These are phyloP conservation scores for Hydropsyche betteni DNA, from an alignment of 2,888 invertebrate genomes.

Conservation along the genomic window DNA sequence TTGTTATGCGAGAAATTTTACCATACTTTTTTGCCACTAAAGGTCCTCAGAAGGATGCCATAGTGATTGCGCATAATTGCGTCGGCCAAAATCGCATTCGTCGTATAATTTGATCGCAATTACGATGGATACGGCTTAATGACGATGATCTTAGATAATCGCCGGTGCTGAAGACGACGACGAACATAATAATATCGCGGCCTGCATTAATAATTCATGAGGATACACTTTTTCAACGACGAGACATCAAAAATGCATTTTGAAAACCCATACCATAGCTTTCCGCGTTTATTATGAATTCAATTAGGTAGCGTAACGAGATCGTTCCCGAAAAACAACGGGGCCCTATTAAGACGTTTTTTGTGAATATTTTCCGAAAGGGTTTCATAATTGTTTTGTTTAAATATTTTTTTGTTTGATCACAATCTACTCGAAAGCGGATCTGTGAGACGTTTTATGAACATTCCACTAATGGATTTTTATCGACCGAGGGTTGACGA, in stretches of 20 bases:
- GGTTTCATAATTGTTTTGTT: no score
- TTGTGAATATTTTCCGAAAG: no score
- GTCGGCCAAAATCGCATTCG: constrained; percentile 4
- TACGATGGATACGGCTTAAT: constrained; percentile 10
- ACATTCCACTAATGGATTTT: constrained; percentile 16
- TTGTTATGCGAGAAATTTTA: background rate
- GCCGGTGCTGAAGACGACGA: background rate
- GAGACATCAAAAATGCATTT: constrained; percentile 23
- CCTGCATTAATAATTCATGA: constrained; percentile 25
- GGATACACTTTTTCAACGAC: constrained; percentile 3
- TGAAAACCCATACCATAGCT: background rate
- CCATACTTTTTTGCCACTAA: background rate
- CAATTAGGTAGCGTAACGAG: constrained; percentile 6
- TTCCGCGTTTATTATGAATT: background rate
- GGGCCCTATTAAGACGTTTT: no score
- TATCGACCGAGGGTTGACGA: background rate
- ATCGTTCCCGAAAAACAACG: background rate
- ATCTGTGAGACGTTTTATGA: constrained; percentile 4
- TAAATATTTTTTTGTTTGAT: background rate
- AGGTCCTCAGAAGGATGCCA: constrained; percentile 6
- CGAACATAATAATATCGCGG: constrained; percentile 5
- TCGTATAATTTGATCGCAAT: constrained; percentile 19
- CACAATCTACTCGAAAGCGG: background rate
- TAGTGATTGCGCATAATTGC: constrained; percentile 18
- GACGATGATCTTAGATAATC: constrained; percentile 20